These are phyloP conservation scores for Sander vitreus DNA, from an alignment of 2,113 vertebrate species.

Conservation along the genomic window DNA sequence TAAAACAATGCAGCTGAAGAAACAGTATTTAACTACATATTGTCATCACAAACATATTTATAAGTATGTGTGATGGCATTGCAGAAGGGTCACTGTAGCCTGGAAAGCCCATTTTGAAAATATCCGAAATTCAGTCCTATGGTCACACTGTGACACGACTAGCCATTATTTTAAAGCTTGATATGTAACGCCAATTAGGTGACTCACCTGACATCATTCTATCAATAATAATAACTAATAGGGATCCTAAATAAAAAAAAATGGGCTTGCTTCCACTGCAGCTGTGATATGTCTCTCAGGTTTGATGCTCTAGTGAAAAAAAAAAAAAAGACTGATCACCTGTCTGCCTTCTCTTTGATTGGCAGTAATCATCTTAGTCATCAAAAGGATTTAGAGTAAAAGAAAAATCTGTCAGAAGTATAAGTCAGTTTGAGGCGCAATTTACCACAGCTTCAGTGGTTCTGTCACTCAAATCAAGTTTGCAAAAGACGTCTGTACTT, in stretches of 20 bases:
- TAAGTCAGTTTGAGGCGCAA: conserved; percentile 5
- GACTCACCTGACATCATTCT: conserved; percentile 2
- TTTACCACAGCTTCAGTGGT: conserved; percentile 12
- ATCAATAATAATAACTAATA: neutral
- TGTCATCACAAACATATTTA: neutral
- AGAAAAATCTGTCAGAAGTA: conserved; percentile 22
- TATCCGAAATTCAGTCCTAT: neutral
- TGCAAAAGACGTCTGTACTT: neutral
- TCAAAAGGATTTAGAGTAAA: conserved; percentile 37
- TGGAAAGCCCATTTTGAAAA: neutral
- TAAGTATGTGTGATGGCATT: neutral
- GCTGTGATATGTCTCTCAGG: neutral
- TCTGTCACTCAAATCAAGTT: conserved; percentile 27
- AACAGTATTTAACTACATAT: neutral
- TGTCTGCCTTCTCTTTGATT: conserved; percentile 27
- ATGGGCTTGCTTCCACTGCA: neutral
- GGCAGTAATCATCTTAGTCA: conserved; percentile 48
- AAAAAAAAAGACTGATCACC: neutral
- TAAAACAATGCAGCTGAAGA: neutral
- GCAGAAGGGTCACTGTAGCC: neutral
- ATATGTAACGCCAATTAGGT: neutral
- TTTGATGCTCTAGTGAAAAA: conserved; percentile 4
- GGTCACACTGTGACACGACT: neutral
- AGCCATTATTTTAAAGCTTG: neutral
- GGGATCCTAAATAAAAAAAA: no score